A percentile compares a stretch with the other conserved stretches of the same genome.
Evolutionary conservation across 1,140 invertebrate species (phyloP).

Genomic region (Radopholus similis): DNA sequence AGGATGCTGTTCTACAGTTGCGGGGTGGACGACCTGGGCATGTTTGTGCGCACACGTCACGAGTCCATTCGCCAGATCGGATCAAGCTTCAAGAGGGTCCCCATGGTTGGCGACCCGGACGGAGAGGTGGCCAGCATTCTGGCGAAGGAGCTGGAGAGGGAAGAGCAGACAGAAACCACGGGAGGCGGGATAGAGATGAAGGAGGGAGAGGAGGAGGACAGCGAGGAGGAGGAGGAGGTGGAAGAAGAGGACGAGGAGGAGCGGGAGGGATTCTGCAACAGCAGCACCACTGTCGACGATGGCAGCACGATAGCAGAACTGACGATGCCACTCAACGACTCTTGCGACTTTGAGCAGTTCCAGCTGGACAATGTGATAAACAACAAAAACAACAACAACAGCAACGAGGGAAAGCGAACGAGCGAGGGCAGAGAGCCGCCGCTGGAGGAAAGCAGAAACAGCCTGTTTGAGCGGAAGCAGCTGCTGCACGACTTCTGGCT

Average conservation of each 20-base stretch:
- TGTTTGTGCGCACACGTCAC: background rate
- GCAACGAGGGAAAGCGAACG: background rate
- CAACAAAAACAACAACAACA: too few species aligned
- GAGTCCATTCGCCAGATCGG: conserved; percentile 2
- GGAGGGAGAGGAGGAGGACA: background rate
- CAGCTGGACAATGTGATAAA: too few species aligned
- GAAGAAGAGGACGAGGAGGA: conserved; percentile 8
- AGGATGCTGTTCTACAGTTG: conserved; percentile 34
- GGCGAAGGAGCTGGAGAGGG: background rate
- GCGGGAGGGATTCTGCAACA: background rate
- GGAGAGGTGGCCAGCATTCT: background rate
- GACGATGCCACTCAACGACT: conserved; percentile 9
- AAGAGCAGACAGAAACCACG: background rate
- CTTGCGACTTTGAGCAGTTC: background rate
- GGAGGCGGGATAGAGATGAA: background rate
- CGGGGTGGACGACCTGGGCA: conserved; percentile 25
- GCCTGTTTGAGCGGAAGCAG: conserved; percentile 19
- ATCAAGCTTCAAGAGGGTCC: background rate
- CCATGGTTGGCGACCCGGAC: background rate
- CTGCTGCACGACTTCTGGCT: conserved; percentile 40
- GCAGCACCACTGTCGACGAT: background rate
- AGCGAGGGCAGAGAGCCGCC: background rate
- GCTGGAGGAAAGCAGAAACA: conserved; percentile 1
- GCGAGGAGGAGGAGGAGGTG: background rate
- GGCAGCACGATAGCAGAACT: conserved; percentile 3